phyloP scores from a whole-genome alignment of 2,113 vertebrate genomes.

The Camelus bactrianus region DNA sequence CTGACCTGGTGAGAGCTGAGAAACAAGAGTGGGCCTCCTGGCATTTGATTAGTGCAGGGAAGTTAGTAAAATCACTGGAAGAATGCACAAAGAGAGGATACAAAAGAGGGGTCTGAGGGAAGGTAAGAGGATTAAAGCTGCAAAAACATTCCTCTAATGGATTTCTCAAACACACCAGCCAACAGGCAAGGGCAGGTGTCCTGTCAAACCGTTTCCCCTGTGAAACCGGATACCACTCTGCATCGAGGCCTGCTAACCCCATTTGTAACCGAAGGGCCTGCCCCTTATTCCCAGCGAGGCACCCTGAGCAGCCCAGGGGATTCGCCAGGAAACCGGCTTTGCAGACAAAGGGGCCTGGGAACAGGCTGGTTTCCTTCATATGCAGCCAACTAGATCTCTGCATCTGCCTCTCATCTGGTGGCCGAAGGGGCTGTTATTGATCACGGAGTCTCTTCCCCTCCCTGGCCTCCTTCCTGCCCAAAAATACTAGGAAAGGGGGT shows the following conservation, averaged over 20 bases:
- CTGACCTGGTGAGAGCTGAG: not conserved
- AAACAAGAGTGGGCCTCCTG: not conserved
- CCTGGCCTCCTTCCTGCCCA: slow-evolving; percentile 43
- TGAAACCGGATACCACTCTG: slow-evolving; percentile 73
- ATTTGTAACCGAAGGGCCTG: slow-evolving; percentile 61
- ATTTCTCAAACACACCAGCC: slow-evolving; percentile 79
- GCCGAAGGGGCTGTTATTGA: slow-evolving; percentile 41
- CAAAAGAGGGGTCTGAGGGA: not conserved
- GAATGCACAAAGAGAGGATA: slow-evolving; percentile 34
- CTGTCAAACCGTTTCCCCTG: slow-evolving; percentile 66
- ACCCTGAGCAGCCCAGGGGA: not conserved
- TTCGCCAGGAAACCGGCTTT: slow-evolving; percentile 39
- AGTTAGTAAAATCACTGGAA: slow-evolving; percentile 51
- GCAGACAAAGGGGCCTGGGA: slow-evolving; percentile 49
- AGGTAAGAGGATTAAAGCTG: slow-evolving; percentile 70
- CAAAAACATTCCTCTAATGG: slow-evolving; percentile 78
- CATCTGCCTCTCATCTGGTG: slow-evolving; percentile 23
- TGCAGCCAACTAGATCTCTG: not conserved
- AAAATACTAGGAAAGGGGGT: not conserved
- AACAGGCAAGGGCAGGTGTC: slow-evolving; percentile 81
- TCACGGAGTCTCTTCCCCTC: not conserved
- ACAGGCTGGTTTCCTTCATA: slow-evolving; percentile 47
- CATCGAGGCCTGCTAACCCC: slow-evolving; percentile 61
- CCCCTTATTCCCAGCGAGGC: not conserved
- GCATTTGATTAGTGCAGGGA: slow-evolving; percentile 59